A percentile compares a stretch with the other conserved stretches of the same genome.
phyloP scores from a whole-genome alignment of 2,797 vertebrate genomes.

The Rhyacichthys aspro region DNA sequence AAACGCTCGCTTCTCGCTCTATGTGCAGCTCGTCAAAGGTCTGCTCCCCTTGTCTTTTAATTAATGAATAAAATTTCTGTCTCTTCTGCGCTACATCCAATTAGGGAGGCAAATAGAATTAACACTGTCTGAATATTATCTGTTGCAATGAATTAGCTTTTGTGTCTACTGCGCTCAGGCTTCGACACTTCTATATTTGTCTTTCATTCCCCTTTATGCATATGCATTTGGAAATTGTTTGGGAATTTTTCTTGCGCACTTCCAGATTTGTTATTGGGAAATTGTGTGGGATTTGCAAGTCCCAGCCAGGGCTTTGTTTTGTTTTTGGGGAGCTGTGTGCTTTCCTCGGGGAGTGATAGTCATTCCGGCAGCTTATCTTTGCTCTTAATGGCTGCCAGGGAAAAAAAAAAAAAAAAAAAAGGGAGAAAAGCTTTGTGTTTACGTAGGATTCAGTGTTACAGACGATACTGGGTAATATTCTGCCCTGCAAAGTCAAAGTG shows the following conservation, averaged over 20 bases:
- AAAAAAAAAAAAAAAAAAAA: constrained; percentile 1
- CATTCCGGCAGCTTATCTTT: constrained; percentile 71
- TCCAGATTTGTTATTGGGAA: constrained; percentile 49
- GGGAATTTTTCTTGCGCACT: constrained; percentile 46
- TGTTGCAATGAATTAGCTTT: constrained; percentile 79
- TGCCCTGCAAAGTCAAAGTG: no score
- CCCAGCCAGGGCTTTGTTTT: constrained; percentile 57
- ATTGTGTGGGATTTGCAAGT: constrained; percentile 44
- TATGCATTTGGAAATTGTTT: constrained; percentile 51
- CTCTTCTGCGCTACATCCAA: constrained; percentile 73
- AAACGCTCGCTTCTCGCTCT: constrained; percentile 44
- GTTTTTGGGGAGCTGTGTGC: constrained; percentile 49
- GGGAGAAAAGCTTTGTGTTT: constrained; percentile 51
- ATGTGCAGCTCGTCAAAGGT: constrained; percentile 54
- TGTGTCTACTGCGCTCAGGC: constrained; percentile 66
- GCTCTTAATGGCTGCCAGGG: constrained; percentile 66
- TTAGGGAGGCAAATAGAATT: constrained; percentile 78
- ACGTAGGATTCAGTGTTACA: constrained; percentile 67
- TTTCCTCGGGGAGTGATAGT: constrained; percentile 73
- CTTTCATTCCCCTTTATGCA: constrained; percentile 56
- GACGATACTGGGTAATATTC: constrained; percentile 1
- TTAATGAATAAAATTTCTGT: constrained; percentile 75
- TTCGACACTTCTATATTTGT: constrained; percentile 60
- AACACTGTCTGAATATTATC: constrained; percentile 80
- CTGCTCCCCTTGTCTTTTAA: constrained; percentile 74